Evolutionary conservation across 2,113 vertebrate genomes (phyloP).

Genomic region (Sinocyclocheilus grahami): DNA sequence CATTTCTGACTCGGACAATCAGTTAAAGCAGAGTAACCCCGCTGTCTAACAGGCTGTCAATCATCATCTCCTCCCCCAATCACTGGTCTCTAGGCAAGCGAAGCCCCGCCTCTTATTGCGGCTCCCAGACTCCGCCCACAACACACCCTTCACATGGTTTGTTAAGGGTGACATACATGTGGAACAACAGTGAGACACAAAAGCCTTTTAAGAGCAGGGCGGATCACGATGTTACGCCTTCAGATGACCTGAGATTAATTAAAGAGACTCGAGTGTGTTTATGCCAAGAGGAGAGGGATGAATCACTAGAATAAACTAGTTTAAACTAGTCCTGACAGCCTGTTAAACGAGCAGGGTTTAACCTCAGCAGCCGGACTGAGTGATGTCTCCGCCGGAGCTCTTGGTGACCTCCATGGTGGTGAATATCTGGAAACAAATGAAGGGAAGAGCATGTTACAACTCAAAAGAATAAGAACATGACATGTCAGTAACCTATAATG

Average conservation of each 20-base stretch:
- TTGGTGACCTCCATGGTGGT: constrained; percentile 91
- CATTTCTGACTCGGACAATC: constrained; percentile 70
- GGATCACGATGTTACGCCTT: background rate
- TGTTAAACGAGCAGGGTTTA: constrained; percentile 87
- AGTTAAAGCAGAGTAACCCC: constrained; percentile 75
- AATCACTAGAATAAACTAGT: constrained; percentile 39
- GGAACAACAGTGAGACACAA: background rate
- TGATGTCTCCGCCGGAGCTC: constrained; percentile 85
- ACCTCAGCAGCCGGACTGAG: constrained; percentile 92
- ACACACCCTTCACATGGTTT: background rate
- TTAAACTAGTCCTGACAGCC: constrained; percentile 63
- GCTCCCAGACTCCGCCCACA: background rate
- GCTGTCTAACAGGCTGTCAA: constrained; percentile 79
- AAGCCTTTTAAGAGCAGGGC: background rate
- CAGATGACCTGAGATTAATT: constrained; percentile 1
- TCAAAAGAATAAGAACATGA: background rate
- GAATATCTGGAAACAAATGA: constrained; percentile 79
- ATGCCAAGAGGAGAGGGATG: background rate
- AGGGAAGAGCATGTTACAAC: background rate
- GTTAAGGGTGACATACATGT: background rate
- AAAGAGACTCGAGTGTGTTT: background rate
- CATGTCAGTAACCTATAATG: background rate
- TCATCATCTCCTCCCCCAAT: constrained; percentile 39
- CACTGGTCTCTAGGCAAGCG: background rate
- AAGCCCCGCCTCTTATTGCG: constrained; percentile 17